phyloP scores from a whole-genome alignment of 2,113 vertebrate genomes.

The Channa argus region DNA sequence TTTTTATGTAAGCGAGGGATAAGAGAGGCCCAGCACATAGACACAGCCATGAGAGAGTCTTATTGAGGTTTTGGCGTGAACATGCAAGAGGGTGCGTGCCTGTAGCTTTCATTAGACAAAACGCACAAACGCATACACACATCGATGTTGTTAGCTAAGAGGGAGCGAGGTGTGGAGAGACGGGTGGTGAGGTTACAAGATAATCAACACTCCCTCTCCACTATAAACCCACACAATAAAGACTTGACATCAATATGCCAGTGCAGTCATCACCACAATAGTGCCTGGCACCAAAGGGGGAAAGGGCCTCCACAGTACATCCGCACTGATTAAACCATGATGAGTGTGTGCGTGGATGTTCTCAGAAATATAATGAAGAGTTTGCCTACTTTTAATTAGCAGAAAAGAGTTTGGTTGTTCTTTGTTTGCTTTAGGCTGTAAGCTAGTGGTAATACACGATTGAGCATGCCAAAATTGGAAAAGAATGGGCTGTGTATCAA shows the following conservation, averaged over 20 bases:
- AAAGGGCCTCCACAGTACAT: slow-evolving; percentile 55
- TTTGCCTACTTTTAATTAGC: slow-evolving; percentile 53
- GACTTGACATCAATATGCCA: slow-evolving; percentile 73
- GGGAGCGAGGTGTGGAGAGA: slow-evolving; percentile 53
- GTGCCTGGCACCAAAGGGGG: slow-evolving; percentile 47
- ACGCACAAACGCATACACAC: slow-evolving; percentile 47
- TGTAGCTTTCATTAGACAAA: slow-evolving; percentile 68
- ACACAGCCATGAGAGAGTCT: slow-evolving; percentile 43
- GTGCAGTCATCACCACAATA: slow-evolving; percentile 59
- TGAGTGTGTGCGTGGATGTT: slow-evolving; percentile 7
- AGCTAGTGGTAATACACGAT: neutral
- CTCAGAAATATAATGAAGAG: slow-evolving; percentile 18
- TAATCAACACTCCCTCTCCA: slow-evolving; percentile 68
- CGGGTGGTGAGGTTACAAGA: slow-evolving; percentile 68
- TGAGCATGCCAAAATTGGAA: neutral
- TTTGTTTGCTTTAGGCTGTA: neutral
- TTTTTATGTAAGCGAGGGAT: slow-evolving; percentile 65
- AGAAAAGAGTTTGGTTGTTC: slow-evolving; percentile 2
- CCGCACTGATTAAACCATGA: slow-evolving; percentile 64
- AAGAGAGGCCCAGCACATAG: slow-evolving; percentile 51
- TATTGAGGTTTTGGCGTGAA: slow-evolving; percentile 54
- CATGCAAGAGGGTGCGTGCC: slow-evolving; percentile 42
- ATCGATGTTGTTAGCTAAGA: slow-evolving; percentile 56
- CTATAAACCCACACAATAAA: slow-evolving; percentile 75
- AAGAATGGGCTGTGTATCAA: neutral